Evolutionary conservation across 2,113 vertebrate species (phyloP).

Genomic region (Natator depressus): DNA sequence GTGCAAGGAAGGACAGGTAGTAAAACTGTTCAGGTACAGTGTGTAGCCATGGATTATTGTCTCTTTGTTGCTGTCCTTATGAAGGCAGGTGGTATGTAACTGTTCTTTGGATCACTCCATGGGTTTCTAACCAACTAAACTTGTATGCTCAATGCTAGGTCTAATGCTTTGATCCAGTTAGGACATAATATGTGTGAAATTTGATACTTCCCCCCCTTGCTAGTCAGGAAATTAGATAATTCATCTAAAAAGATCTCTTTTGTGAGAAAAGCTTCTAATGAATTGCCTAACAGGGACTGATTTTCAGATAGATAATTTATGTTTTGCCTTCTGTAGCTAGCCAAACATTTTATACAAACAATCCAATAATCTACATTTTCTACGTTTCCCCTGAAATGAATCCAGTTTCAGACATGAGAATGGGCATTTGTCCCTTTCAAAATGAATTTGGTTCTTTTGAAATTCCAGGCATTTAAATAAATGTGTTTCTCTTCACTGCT

Average conservation of each 20-base stretch:
- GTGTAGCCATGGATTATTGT: neutral
- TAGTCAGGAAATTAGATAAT: conserved; percentile 61
- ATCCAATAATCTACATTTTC: neutral
- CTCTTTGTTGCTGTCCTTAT: neutral
- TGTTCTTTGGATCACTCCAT: conserved; percentile 27
- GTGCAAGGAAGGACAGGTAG: neutral
- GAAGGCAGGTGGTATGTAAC: conserved; percentile 10
- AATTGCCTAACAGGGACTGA: conserved; percentile 19
- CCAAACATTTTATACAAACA: conserved; percentile 13
- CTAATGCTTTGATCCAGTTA: conserved; percentile 47
- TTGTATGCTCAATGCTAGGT: conserved; percentile 15
- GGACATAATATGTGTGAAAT: conserved; percentile 13
- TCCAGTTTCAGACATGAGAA: neutral
- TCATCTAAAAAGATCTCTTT: neutral
- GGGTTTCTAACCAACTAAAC: conserved; percentile 3
- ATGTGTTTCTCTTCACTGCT: neutral
- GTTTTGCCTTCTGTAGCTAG: conserved; percentile 1
- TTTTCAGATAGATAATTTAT: conserved; percentile 44
- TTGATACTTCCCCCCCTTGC: conserved; percentile 17
- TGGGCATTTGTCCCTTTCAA: conserved; percentile 28
- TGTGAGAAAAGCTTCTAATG: neutral
- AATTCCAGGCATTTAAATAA: neutral
- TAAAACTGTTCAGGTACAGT: neutral
- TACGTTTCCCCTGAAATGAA: neutral
- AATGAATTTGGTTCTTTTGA: conserved; percentile 20